Percentiles rank a stretch among this genome's conserved stretches.
phyloP scores from a whole-genome alignment of 2,797 vertebrate genomes.

The Adelosebastes latens region DNA sequence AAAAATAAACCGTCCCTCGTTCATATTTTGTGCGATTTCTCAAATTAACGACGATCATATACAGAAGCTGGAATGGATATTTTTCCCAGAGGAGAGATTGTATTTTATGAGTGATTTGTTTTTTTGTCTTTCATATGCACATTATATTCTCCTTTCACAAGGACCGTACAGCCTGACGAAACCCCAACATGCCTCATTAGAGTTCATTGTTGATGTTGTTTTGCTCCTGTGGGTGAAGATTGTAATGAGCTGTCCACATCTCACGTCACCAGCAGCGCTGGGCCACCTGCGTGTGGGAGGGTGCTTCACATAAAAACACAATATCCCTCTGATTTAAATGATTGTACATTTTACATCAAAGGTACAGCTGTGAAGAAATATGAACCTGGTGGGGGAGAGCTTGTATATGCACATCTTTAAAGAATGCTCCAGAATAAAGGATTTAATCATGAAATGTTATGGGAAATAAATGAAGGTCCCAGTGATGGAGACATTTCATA shows the following conservation, averaged over 20 bases:
- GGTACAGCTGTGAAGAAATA: not conserved
- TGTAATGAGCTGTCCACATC: conserved; percentile 70
- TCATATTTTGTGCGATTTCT: conserved; percentile 22
- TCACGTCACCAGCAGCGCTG: conserved; percentile 42
- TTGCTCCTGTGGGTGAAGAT: conserved; percentile 63
- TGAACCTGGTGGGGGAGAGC: not conserved
- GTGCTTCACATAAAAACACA: conserved; percentile 29
- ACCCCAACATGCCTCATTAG: conserved; percentile 73
- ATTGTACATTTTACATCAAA: conserved; percentile 24
- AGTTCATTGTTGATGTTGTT: conserved; percentile 70
- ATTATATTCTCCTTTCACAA: conserved; percentile 47
- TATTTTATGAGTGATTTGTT: conserved; percentile 30
- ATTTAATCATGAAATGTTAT: not conserved
- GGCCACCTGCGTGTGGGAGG: conserved; percentile 65
- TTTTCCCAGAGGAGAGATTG: conserved; percentile 19
- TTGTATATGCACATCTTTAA: not conserved
- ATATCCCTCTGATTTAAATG: conserved; percentile 55
- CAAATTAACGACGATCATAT: conserved; percentile 16
- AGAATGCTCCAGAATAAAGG: not conserved
- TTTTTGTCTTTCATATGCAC: conserved; percentile 10
- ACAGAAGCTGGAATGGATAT: conserved; percentile 10
- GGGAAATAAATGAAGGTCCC: not conserved
- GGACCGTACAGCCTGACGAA: conserved; percentile 43
- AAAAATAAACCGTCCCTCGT: not conserved
- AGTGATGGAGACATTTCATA: not conserved